These are phyloP conservation scores for Trissoscelio sp. DNA, from an alignment of 2,888 invertebrate species.

Conservation along the genomic window DNA sequence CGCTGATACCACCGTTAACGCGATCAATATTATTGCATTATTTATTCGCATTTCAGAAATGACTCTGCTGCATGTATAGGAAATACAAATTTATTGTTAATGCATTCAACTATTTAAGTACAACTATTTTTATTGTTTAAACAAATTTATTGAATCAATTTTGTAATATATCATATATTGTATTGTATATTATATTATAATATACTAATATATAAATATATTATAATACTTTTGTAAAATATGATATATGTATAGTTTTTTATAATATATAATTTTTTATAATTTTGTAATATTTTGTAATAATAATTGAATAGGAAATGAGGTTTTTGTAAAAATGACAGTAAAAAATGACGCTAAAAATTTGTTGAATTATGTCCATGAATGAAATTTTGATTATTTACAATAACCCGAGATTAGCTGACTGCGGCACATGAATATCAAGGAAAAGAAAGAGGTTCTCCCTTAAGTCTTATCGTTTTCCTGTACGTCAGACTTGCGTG, in stretches of 20 bases:
- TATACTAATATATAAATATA: too few relatives aligned
- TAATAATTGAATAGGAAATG: background rate
- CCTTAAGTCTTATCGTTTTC: constrained; percentile 79
- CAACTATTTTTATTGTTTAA: too few relatives aligned
- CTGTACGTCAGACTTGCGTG: constrained; percentile 81
- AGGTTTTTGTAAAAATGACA: background rate
- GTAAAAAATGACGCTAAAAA: background rate
- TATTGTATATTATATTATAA: too few relatives aligned
- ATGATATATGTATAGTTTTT: background rate
- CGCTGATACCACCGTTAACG: background rate
- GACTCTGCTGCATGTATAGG: too few relatives aligned
- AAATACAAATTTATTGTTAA: too few relatives aligned
- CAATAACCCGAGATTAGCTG: constrained; percentile 43
- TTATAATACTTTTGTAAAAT: background rate
- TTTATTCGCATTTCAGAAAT: constrained; percentile 1
- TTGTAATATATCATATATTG: too few relatives aligned
- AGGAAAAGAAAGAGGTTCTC: constrained; percentile 72
- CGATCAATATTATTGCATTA: constrained; percentile 4
- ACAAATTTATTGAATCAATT: too few relatives aligned
- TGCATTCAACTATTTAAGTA: too few relatives aligned
- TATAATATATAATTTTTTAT: background rate
- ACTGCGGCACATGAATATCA: constrained; percentile 54
- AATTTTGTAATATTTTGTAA: background rate
- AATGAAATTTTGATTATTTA: constrained; percentile 55
- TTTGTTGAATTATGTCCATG: background rate